Base-by-base conservation (phyloP, 2,888 invertebrate species). In the Drosophila mayaguana region DNA sequence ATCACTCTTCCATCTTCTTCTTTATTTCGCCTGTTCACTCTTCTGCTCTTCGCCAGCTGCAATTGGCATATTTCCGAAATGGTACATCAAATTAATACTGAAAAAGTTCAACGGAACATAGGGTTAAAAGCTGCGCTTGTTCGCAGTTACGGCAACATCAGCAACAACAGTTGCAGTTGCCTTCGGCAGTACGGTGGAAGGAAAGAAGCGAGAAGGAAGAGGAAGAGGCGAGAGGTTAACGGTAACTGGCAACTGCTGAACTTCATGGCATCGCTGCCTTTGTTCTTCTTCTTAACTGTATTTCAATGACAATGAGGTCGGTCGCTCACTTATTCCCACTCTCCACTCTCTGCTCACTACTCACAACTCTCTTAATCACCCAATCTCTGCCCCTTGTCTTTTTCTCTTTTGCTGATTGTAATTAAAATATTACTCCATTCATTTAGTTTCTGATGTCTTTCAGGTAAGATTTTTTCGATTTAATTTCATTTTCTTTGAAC, bases 271-370 rank as follows among this genome's bases (percentile, higher is more conserved):
- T 45, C 34, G 48, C 43, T 55, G 57, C 22, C 45, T 57, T 73
- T 65, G 70, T 77, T 69, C 75, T 62, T 54, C 32, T 62, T 50
- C 70, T 65, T 85, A 83, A 85, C 88, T 88, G 88, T 85, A 81
- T 78, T 88, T 80, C 81, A 86, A 84, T 86, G 81, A 79, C 88
- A 85, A 85, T 83, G 88, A 79, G 86, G 83, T 54, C 54, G 25
- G 85, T 40, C 54, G 25, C 54, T 63, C 50, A 68, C 63, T 63
- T 71, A 65, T 74, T 54, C 16, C 12, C 42, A 3, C 9, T 54
- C 40, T 28, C 28, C 40, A 62, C 64, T 57, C 18, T 32, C 18
- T n/a, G 18, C 9, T n/a, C 18, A 18, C 32, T 4, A 6, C 11
- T n/a, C 48, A 7, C 11, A 2, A 7, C 12, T 18, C 50, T 12